Evolutionary conservation across 2,797 vertebrate species (phyloP), one percentile per base, ranked within the genome.

Genomic region (Melanotaenia nigrans): DNA sequence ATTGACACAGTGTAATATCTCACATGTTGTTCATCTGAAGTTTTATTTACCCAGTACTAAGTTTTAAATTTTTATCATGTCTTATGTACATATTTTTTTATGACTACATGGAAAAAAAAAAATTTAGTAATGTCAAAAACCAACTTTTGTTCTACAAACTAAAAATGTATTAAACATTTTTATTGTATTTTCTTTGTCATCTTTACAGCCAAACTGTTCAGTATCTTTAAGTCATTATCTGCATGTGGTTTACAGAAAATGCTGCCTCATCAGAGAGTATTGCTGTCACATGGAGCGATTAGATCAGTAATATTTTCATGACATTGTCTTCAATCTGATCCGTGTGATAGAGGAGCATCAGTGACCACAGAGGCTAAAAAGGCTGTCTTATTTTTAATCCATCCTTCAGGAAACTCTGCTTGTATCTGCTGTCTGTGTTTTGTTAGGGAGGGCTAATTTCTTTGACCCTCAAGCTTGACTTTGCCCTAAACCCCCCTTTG

Each of bases 261-360:
- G 22, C 9, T 20, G 4, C 49, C 51, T 60, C 13, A 30, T 20
- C 36, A 35, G 53, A n/a, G 42, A 68, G 20, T 53, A 42, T 28
- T 18, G 4, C 40, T 14, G 69, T 80, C 75, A 77, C 56, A 4
- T 76, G 60, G 22, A 20, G n/a, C 0, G 13, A 75, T 81, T 60
- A 73, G 59, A 84, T 81, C 40, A 66, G 70, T 61, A 12, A 67
- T 64, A 54, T 65, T 81, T 85, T 68, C 72, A 74, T 33, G 69
- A 67, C 74, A 61, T 75, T 61, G 5, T 72, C 60, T 54, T 72
- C 72, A 70, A 78, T 80, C 73, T 79, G 68, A 81, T 81, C 59
- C 55, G 53, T 22, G 54, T 78, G 63, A 65, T 36, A 74, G 51
- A 57, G 8, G 49, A 74, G 76, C 71, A n/a, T 68, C 65, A 71